Base-by-base conservation (phyloP, 30 jellyfish, hydroid and myxozoan species). In the Turritopsis rubra region DNA sequence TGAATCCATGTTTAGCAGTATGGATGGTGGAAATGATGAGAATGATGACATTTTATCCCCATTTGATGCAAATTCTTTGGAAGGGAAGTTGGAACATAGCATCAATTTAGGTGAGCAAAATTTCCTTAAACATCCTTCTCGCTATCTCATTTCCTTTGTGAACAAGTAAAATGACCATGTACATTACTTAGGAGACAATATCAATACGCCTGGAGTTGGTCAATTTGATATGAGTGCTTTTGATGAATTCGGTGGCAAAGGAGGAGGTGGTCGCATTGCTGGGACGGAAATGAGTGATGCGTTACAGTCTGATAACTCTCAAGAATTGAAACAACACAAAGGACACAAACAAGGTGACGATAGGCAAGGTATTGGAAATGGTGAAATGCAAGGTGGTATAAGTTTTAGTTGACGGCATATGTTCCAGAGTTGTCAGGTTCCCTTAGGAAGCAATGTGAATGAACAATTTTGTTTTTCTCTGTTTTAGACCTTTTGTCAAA, bases 361-460 rank as follows among this genome's bases (percentile, higher is more conserved):
- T 75, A 75, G 96, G 29, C 96, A 89, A 85, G 96, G 96, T 18
- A 89, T 89, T 16, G 97, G 89, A 29, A 30, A 24, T 16, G 74
- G 84, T 7, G 97, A 83, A 8, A 81, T 72, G 27, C 92, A 87
- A 84, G 96, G 92, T 81, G 23, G 18, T 82, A 52, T 24, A 23
- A 54, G 0, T 16, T 24, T n/a, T n/a, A n/a, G n/a, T n/a, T n/a
- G n/a, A n/a, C n/a, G n/a, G n/a, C n/a, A n/a, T n/a, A n/a, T n/a
- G n/a, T n/a, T n/a, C n/a, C n/a, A n/a, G n/a, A n/a, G n/a, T n/a
- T n/a, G n/a, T n/a, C n/a, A n/a, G n/a, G n/a, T n/a, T n/a, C n/a
- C n/a, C n/a, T n/a, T n/a, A n/a, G n/a, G n/a, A 41, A 41, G 60
- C 60, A 41, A 13, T 41, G 31, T 68, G 16, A 22, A 68, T 68